Evolutionary conservation across 2,888 invertebrate species (phyloP), one percentile per base, ranked within the genome.

Genomic region (Ectemnius cavifrons): DNA sequence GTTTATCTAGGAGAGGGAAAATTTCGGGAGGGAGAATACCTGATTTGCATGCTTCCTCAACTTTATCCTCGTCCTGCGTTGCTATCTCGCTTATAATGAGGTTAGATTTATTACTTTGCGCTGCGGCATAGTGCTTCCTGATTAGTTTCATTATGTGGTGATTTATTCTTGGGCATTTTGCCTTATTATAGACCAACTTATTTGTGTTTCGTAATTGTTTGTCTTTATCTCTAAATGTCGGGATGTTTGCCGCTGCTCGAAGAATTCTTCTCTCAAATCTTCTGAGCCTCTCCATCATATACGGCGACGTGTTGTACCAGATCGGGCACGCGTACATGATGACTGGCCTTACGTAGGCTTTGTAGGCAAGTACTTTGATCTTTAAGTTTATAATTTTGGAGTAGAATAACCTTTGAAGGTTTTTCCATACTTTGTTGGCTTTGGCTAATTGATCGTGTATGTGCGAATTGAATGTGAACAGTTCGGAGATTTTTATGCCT

Each of bases 371-470:
- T 5, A 49, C 11, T 49, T 49, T 2, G 0, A 16, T 4, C 1
- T 67, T 72, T 1, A 67, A 63, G 0, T 63, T 45, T 0, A 63
- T 63, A 0, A 27, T 72, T 0, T 23, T n/a, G n/a, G n/a, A n/a
- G n/a, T n/a, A n/a, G n/a, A n/a, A n/a, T n/a, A n/a, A n/a, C n/a
- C n/a, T n/a, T n/a, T n/a, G n/a, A n/a, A n/a, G n/a, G n/a, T n/a
- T n/a, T n/a, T n/a, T n/a, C n/a, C n/a, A n/a, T n/a, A n/a, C n/a
- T n/a, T n/a, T n/a, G n/a, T n/a, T n/a, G n/a, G n/a, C n/a, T n/a
- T n/a, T n/a, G n/a, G n/a, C n/a, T n/a, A n/a, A n/a, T n/a, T n/a
- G n/a, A n/a, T n/a, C n/a, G n/a, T n/a, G n/a, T n/a, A n/a, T n/a
- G n/a, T n/a, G n/a, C n/a, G n/a, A n/a, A n/a, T n/a, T n/a, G n/a